Conservation (phyloP, 1,140 invertebrate species). For the Calosoma granatense region DNA sequence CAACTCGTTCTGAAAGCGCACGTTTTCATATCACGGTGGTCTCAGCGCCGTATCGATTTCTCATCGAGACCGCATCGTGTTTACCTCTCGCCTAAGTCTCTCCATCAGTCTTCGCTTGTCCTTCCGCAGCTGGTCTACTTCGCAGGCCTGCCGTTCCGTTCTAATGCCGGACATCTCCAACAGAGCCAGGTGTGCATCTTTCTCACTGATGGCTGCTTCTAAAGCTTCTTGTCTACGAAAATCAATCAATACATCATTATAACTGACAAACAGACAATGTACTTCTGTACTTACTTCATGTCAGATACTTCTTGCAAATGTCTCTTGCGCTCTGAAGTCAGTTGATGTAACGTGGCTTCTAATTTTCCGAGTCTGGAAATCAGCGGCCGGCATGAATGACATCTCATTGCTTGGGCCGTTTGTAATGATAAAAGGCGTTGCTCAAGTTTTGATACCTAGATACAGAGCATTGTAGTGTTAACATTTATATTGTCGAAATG, state of each 20-base stretch:
- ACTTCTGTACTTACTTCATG: slow-evolving; percentile 56
- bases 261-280: slow-evolving; percentile 7
- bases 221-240: slow-evolving; percentile 65
- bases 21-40: too few relatives aligned
- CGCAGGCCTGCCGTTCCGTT: slow-evolving; percentile 48
- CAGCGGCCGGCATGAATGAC: slow-evolving; percentile 52
- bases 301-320: slow-evolving; percentile 65
- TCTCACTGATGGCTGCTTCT: slow-evolving; percentile 71
- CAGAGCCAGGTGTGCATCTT: slow-evolving; percentile 74
- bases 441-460: slow-evolving; percentile 62
- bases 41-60: too few relatives aligned
- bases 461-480: slow-evolving; percentile 22
- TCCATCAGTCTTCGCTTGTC: slow-evolving; percentile 54
- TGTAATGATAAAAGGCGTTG: slow-evolving; percentile 56
- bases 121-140: slow-evolving; percentile 49
- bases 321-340: slow-evolving; percentile 49
- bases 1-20: background rate
- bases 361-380: slow-evolving; percentile 46
- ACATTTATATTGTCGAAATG: slow-evolving; percentile 12
- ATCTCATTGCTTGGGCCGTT: slow-evolving; percentile 52
- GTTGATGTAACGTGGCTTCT: slow-evolving; percentile 42
- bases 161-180: slow-evolving; percentile 68
- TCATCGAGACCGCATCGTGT: too few relatives aligned
- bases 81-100: slow-evolving; percentile 58
- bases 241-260: slow-evolving; percentile 10